Conservation (phyloP, 2,888 invertebrate genomes). For the Orthosia gracilis region DNA sequence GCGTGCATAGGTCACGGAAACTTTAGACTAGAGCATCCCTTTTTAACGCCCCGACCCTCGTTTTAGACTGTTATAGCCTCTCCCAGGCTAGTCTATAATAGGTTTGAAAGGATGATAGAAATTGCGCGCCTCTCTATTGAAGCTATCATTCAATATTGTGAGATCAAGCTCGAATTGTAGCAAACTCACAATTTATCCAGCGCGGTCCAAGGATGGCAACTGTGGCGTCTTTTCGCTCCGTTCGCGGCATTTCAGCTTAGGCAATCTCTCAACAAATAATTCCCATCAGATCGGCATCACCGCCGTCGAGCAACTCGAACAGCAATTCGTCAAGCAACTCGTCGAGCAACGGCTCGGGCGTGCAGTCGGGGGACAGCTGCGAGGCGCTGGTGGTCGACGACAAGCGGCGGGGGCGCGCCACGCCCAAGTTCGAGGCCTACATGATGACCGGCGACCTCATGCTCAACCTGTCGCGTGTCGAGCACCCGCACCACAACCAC, state of each 20-base stretch:
- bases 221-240: no score
- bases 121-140: background rate
- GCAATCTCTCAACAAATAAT: constrained; percentile 40
- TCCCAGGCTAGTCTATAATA: background rate
- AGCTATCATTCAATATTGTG: no score
- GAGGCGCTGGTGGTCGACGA: constrained; percentile 86
- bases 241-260: constrained; percentile 2
- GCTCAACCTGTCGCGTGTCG: constrained; percentile 96
- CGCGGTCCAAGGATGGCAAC: no score
- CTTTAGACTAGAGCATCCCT: background rate
- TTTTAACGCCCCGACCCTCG: no score
- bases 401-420: constrained; percentile 79
- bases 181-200: no score
- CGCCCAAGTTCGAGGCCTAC: constrained; percentile 96
- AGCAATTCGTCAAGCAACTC: constrained; percentile 84
- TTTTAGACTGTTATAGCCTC: background rate
- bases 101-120: background rate
- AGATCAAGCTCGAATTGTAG: no score
- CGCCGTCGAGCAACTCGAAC: constrained; percentile 87
- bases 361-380: constrained; percentile 90
- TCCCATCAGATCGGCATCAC: constrained; percentile 81
- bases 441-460: constrained; percentile 99
- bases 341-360: constrained; percentile 88
- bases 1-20: constrained; percentile 8
- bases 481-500: constrained; percentile 92